Evolutionary conservation across 2,888 invertebrate genomes (phyloP).

Genomic region (Epiblema foenella): DNA sequence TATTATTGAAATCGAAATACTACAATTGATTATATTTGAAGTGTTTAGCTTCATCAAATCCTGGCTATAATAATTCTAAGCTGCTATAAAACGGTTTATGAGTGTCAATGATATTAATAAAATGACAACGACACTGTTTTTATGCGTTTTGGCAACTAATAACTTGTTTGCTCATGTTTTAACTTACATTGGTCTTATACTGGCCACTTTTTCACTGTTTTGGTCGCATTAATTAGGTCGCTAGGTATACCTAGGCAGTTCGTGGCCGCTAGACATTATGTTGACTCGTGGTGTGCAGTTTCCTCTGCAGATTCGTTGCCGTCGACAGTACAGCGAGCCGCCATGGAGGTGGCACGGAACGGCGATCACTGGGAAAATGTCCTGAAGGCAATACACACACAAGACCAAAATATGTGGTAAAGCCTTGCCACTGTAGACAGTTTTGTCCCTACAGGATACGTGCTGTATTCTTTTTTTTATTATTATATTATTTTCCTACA

Average conservation of each 20-base stretch:
- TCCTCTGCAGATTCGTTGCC: constrained; percentile 82
- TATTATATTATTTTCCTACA: constrained; percentile 59
- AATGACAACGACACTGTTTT: not conserved
- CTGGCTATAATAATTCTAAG: not conserved
- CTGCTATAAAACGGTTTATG: not conserved
- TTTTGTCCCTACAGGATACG: constrained; percentile 67
- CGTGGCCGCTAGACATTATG: constrained; percentile 65
- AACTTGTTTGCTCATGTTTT: not conserved
- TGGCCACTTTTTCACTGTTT: not conserved
- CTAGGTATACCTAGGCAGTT: constrained; percentile 21
- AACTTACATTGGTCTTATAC: not conserved
- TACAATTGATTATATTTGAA: not conserved
- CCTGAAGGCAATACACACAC: constrained; percentile 84
- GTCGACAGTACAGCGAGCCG: constrained; percentile 79
- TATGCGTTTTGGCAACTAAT: not conserved
- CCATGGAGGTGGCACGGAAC: constrained; percentile 86
- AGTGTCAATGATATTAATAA: not conserved
- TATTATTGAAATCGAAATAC: not conserved
- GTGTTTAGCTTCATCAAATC: not conserved
- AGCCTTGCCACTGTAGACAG: constrained; percentile 78
- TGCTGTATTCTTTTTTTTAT: constrained; percentile 81
- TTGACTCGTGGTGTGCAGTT: constrained; percentile 84
- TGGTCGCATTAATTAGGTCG: not conserved
- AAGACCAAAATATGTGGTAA: constrained; percentile 84
- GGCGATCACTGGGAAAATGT: constrained; percentile 88